Base-by-base conservation (phyloP, 2,113 vertebrate species). In the Lutjanus erythropterus region DNA sequence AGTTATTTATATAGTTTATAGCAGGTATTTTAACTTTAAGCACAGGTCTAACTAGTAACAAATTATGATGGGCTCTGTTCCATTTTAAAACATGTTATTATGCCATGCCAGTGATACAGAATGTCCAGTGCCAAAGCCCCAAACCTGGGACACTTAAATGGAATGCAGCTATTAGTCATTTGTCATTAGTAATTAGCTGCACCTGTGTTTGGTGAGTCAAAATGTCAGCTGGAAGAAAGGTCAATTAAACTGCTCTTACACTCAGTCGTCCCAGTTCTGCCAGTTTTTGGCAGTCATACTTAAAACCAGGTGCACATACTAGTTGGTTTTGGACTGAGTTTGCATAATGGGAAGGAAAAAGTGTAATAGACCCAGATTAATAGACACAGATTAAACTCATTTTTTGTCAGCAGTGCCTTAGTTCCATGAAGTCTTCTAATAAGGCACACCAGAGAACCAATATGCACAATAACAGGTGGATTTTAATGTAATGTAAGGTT, bases 141-240 rank as follows among this genome's bases (percentile, higher is more conserved):
- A n/a, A 77, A 59, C 71, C 73, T 55, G 47, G 10, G 31, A 19
- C 39, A 55, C 37, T 9, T 27, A n/a, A 77, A 78, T 23, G 49
- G 12, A 55, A 60, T 16, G 49, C 61, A 71, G 37, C n/a, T 78
- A 78, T 90, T 83, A 89, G 71, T 39, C 27, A 64, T 42, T n/a
- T n/a, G n/a, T n/a, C n/a, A n/a, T n/a, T n/a, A n/a, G 42, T 78
- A 65, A 76, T 68, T 62, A 71, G 52, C 64, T 29, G 66, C 75
- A 88, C 74, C 77, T 77, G 80, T 62, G 61, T 85, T 80, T 80
- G 49, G 23, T 25, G 33, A 56, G 52, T 75, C 15, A 37, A 56
- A 68, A 29, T 15, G 31, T 58, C 33, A 42, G 41, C 46, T 42
- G 53, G 55, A 65, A 86, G 71, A 64, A 67, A 73, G 50, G 69